These are phyloP conservation scores for Bos indicus DNA, from an alignment of 2,113 vertebrate species.

Conservation along the genomic window DNA sequence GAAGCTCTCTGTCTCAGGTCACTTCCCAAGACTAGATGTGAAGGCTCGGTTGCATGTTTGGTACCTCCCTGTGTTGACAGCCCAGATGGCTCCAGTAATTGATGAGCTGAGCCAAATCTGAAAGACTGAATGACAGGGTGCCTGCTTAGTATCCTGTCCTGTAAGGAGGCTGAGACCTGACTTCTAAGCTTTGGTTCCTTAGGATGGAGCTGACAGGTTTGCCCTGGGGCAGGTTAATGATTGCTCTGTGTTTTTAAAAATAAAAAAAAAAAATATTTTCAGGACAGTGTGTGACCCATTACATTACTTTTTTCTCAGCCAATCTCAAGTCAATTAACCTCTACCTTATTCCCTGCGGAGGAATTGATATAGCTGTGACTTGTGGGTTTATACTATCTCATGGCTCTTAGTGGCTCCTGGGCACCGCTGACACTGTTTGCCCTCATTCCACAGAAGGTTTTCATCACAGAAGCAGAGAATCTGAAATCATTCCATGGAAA, in stretches of 20 bases:
- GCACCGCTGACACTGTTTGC: neutral
- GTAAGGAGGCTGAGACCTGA: neutral
- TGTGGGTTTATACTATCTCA: neutral
- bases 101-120: neutral
- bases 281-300: neutral
- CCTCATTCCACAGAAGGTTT: neutral
- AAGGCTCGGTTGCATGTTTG: neutral
- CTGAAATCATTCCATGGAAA: neutral
- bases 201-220: neutral
- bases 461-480: neutral
- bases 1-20: neutral
- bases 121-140: neutral
- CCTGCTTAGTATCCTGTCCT: neutral
- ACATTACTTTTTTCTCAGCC: neutral
- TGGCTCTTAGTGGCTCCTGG: neutral
- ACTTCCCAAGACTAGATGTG: neutral
- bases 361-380: neutral
- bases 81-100: accelerated
- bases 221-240: neutral
- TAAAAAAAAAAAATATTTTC: neutral
- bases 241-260: neutral
- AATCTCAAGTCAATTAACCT: neutral
- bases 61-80: neutral
- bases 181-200: neutral
- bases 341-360: neutral